Evolutionary conservation across 2,797 vertebrate genomes (phyloP), one percentile per base, ranked within the genome.

Genomic region (Danio albolineatus): DNA sequence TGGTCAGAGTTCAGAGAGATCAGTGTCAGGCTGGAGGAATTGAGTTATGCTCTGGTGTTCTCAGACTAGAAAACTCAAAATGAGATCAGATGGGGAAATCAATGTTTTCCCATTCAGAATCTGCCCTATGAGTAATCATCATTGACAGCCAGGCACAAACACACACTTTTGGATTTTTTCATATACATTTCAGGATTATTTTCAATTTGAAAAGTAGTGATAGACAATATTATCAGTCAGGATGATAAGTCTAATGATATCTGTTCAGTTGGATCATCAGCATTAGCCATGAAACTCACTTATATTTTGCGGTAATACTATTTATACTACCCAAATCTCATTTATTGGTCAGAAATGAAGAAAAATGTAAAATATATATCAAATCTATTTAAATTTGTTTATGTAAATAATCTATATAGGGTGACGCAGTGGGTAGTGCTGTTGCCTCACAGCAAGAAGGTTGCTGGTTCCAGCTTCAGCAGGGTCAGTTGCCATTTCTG

Each of bases 101-200:
- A 28, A 28, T 28, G 28, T 28, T 28, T 28, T 28, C 28, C 28
- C 28, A 82, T 28, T 28, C 28, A 98, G 95, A 97, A 97, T 98
- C 96, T 97, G 96, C 96, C 96, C 96, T 97, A 98, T 95, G 95
- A 94, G 95, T 92, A 89, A 93, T 97, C 96, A 96, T 98, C 96
- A 96, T 86, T 9, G 53, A 79, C 36, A 75, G 13, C 80, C 61
- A 77, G 80, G n/a, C 74, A 92, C 90, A 90, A 87, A 85, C 1
- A 64, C 39, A 60, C 10, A 54, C 28, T 28, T 12, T 16, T 10
- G 43, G 2, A 48, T 41, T 51, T 9, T 56, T 41, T 51, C 9
- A 51, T 6, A 41, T 19, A 7, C 10, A 17, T 51, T 61, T 17
- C 9, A 61, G 4, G 4, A 39, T 53, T 61, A 49, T 61, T 61